These are phyloP conservation scores for Schrankia costaestrigalis DNA, from an alignment of 2,888 invertebrate genomes.

Conservation along the genomic window DNA sequence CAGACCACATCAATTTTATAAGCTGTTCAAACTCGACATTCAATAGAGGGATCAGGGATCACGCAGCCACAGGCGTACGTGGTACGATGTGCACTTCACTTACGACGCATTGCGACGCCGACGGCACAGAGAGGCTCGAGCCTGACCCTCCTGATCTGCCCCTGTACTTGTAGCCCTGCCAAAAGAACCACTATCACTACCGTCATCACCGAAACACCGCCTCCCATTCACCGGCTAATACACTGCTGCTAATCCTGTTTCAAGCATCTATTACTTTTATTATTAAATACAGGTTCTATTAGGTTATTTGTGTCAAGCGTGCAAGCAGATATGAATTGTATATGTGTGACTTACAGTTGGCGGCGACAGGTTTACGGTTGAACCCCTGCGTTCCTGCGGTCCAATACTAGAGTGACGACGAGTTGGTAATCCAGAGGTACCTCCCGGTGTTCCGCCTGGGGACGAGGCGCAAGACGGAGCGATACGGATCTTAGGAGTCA, in stretches of 20 bases:
- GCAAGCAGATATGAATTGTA: slow-evolving; percentile 22
- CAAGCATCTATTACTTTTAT: slow-evolving; percentile 20
- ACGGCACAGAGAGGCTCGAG: slow-evolving; percentile 92
- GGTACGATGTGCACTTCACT: slow-evolving; percentile 67
- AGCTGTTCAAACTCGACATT: slow-evolving; percentile 66
- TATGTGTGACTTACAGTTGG: slow-evolving; percentile 87
- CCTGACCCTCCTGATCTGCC: slow-evolving; percentile 86
- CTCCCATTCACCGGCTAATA: slow-evolving; percentile 19
- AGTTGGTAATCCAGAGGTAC: slow-evolving; percentile 89
- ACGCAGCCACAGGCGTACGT: slow-evolving; percentile 57
- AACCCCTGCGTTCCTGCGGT: slow-evolving; percentile 92
- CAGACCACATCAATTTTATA: slow-evolving; percentile 62
- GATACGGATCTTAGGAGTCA: slow-evolving; percentile 93
- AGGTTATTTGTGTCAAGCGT: slow-evolving; percentile 24
- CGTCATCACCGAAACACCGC: slow-evolving; percentile 33
- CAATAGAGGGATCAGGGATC: slow-evolving; percentile 53
- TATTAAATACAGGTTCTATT: slow-evolving; percentile 20
- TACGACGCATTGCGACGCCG: slow-evolving; percentile 85
- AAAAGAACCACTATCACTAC: slow-evolving; percentile 65
- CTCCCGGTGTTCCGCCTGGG: slow-evolving; percentile 85
- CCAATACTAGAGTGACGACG: slow-evolving; percentile 95
- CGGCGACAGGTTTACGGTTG: slow-evolving; percentile 91
- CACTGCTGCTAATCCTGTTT: slow-evolving; percentile 19
- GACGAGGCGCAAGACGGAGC: slow-evolving; percentile 94
- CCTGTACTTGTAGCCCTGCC: slow-evolving; percentile 83